A percentile compares a stretch with the other conserved stretches of the same genome.
Conservation (phyloP, 2,888 invertebrate genomes). For the Diplazon laetatorius region DNA sequence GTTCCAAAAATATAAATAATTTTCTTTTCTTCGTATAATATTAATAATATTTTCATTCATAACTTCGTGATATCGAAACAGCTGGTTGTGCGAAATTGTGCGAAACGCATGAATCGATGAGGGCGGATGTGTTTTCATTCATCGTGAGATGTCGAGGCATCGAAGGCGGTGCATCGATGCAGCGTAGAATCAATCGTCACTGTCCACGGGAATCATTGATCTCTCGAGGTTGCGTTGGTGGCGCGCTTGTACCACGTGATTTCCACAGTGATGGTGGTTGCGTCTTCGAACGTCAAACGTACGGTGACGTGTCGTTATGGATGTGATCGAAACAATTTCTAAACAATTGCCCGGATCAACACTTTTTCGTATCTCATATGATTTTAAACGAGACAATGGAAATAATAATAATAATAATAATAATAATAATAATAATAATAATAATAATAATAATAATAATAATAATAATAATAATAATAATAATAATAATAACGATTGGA, state of each 20-base stretch:
- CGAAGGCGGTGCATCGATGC: conserved; percentile 16
- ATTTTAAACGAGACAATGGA: not conserved
- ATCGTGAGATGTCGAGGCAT: not conserved
- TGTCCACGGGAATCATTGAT: conserved; percentile 71
- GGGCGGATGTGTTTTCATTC: no score
- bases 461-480: not conserved
- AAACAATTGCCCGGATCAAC: not conserved
- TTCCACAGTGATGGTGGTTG: conserved; percentile 11
- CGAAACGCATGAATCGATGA: not conserved
- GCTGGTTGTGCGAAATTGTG: not conserved
- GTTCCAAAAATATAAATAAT: no score
- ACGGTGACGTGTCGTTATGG: not conserved
- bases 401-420: not conserved
- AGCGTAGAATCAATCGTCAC: conserved; percentile 29
- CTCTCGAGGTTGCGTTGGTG: conserved; percentile 53
- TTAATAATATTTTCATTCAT: no score
- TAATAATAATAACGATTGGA: not conserved
- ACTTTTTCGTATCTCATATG: not conserved
- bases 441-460: not conserved
- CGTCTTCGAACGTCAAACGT: not conserved
- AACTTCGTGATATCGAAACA: not conserved
- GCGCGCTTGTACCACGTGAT: conserved; percentile 41
- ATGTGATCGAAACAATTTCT: not conserved
- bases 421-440: not conserved
- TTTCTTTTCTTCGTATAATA: no score